Base-by-base conservation (phyloP, 2,113 vertebrate genomes). In the Dasypus novemcinctus region DNA sequence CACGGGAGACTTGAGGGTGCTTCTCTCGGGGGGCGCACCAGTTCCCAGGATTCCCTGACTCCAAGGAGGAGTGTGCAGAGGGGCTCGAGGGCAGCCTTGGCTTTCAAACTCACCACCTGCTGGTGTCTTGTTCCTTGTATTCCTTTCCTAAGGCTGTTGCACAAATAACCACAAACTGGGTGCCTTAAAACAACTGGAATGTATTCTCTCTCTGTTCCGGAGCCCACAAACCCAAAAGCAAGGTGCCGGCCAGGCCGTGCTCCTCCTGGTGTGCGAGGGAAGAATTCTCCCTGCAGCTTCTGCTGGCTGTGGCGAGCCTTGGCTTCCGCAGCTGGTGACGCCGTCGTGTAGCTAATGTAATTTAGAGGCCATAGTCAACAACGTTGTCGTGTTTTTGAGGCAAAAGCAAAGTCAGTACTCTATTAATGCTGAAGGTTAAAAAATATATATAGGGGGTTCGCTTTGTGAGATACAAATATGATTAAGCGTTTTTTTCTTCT, bases 1-100 rank as follows among this genome's bases (percentile, higher is more conserved):
- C 43, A 59, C 14, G 36, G 91, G 79, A 80, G 81, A 69, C 87
- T 46, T 71, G 79, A 96, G 33, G 82, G 38, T 81, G 69, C 41
- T 92, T 89, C 68, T 94, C 92, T 72, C 31, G 4, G 90, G 41
- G 6, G 59, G 59, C 71, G 8, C 31, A 43, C n/a, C 4, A 49
- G 76, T 49, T 23, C 49, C 90, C 89, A 81, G 36, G 68, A 93
- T 68, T 87, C 59, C 4, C 41, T 12, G 41, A 93, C 69, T 86
- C 38, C 38, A 8, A 83, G 82, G 79, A 74, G 57, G 49, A 11
- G 29, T 15, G 12, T 4, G 7, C 12, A 31, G 43, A 12, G 5
- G 43, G 13, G 2, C 14, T 72, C 21, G 18, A 25, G 36, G 2
- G n/a, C 29, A 76, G 59, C 13, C 57, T 78, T 64, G 75, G 74